phyloP scores from a whole-genome alignment of 2,113 vertebrate genomes.

The Puntigrus tetrazona region DNA sequence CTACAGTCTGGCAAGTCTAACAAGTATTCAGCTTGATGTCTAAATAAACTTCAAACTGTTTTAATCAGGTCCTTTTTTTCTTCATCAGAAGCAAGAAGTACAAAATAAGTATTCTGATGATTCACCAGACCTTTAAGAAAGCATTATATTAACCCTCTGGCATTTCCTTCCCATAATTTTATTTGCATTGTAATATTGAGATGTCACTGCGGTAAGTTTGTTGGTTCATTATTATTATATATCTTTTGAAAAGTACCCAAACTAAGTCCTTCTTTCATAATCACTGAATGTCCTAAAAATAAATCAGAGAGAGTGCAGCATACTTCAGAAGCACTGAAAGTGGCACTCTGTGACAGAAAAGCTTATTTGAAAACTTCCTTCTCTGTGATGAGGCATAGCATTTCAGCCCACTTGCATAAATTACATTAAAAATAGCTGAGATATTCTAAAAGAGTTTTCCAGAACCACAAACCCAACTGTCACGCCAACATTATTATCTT shows the following conservation, averaged over 20 bases:
- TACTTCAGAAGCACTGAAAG: not conserved
- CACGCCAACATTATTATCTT: constrained; percentile 5
- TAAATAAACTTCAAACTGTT: not conserved
- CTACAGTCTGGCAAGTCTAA: not conserved
- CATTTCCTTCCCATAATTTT: not conserved
- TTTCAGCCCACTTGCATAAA: constrained; percentile 56
- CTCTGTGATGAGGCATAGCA: constrained; percentile 40
- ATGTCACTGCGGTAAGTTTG: not conserved
- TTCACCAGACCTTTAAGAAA: not conserved
- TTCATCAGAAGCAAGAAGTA: not conserved
- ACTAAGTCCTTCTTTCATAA: constrained; percentile 28
- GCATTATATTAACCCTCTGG: not conserved
- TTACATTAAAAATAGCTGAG: constrained; percentile 40
- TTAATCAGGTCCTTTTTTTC: not conserved
- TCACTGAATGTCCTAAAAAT: constrained; percentile 36
- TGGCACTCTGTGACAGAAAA: constrained; percentile 32
- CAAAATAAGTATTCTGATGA: constrained; percentile 9
- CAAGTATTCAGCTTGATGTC: not conserved
- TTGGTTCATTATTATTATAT: constrained; percentile 10
- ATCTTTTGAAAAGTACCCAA: not conserved
- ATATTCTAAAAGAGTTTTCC: constrained; percentile 27
- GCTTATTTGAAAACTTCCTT: constrained; percentile 51
- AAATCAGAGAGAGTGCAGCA: constrained; percentile 19
- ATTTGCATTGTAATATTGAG: not conserved
- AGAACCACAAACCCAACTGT: constrained; percentile 23